Evolutionary conservation across 2,113 vertebrate species (phyloP).

Genomic region (Corythornis madagascariensis): DNA sequence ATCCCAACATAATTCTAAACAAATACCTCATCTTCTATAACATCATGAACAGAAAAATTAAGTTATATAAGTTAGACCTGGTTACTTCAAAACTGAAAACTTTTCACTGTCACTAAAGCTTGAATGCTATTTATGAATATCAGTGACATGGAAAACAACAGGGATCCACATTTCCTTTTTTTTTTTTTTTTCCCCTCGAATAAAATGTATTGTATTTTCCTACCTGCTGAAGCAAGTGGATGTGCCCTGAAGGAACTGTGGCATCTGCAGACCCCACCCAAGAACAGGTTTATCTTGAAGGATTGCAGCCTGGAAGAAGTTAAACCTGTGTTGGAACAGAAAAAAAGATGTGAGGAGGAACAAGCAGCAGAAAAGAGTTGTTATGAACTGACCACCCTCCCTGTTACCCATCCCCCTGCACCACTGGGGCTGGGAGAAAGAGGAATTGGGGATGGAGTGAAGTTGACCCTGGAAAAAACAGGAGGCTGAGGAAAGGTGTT

Average conservation of each 20-base stretch:
- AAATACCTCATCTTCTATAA: not conserved
- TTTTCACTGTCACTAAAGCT: not conserved
- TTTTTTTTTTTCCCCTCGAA: not conserved
- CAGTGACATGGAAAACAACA: not conserved
- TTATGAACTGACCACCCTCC: not conserved
- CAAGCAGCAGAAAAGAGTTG: not conserved
- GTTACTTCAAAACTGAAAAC: not conserved
- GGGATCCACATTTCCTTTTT: not conserved
- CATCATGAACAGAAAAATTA: not conserved
- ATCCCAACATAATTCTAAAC: not conserved
- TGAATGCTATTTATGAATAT: not conserved
- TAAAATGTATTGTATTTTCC: not conserved
- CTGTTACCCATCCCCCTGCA: not conserved
- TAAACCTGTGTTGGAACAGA: not conserved
- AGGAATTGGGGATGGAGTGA: not conserved
- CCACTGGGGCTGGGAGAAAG: accelerated
- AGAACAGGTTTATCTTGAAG: not conserved
- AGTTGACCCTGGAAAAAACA: not conserved
- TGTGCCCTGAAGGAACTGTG: not conserved
- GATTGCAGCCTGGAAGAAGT: not conserved
- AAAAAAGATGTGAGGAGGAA: not conserved
- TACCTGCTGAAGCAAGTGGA: not conserved
- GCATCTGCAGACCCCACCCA: not conserved
- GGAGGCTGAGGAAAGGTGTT: accelerated
- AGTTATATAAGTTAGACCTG: not conserved